Conservation (phyloP, 2,797 vertebrate species). For the Mormyrops attenuatus region DNA sequence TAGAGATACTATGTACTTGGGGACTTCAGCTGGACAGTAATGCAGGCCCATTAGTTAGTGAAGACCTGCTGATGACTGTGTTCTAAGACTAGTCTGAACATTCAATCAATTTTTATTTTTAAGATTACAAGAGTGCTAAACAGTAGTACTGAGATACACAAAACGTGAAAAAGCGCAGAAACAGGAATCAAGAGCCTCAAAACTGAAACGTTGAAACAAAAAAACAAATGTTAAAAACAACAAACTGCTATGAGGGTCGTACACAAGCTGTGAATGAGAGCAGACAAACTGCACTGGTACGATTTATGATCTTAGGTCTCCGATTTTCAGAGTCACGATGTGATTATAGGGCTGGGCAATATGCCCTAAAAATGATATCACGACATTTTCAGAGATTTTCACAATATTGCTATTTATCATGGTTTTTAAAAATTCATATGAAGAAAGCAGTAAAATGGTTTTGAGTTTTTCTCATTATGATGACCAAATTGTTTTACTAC, state of each 20-base stretch:
- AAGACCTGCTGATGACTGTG: neutral
- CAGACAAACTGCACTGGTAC: neutral
- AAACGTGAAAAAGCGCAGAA: neutral
- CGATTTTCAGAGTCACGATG: neutral
- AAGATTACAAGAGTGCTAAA: neutral
- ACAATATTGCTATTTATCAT: neutral
- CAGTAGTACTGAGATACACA: neutral
- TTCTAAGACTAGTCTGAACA: neutral
- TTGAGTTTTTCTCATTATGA: neutral
- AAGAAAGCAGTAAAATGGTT: neutral
- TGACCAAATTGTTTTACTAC: neutral
- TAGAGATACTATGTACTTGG: neutral
- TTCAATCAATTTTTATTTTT: neutral
- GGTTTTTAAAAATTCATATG: neutral
- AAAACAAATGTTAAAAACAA: neutral
- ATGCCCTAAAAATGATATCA: neutral
- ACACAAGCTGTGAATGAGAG: neutral
- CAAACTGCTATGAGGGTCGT: neutral
- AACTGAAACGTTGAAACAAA: neutral
- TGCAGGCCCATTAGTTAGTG: neutral
- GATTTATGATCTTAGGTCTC: neutral
- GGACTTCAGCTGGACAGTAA: neutral
- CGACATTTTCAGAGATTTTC: neutral
- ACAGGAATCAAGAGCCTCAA: neutral
- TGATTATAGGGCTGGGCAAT: neutral